Conservation (phyloP, 2,888 invertebrate genomes). For the Eupithecia exiguata region DNA sequence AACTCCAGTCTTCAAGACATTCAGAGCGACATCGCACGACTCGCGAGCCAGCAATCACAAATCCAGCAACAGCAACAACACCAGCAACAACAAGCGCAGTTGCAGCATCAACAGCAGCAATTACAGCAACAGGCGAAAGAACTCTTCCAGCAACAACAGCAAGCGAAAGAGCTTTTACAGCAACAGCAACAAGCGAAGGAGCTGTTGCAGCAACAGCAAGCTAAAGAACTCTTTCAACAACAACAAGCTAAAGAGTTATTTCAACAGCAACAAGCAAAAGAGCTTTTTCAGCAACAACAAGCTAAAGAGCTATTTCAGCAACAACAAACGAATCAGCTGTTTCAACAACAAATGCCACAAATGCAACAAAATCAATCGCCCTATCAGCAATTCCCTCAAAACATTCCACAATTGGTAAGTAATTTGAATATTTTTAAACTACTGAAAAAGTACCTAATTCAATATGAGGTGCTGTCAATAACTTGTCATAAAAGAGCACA, state of each 20-base stretch:
- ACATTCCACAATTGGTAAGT: conserved; percentile 83
- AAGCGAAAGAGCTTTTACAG: conserved; percentile 63
- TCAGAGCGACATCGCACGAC: conserved; percentile 95
- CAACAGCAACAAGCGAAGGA: conserved; percentile 68
- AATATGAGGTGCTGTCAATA: not conserved
- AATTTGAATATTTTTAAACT: not conserved
- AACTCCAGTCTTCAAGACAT: conserved; percentile 97
- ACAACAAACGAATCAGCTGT: conserved; percentile 58
- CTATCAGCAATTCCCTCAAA: conserved; percentile 73
- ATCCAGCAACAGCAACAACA: conserved; percentile 79
- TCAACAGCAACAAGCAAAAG: conserved; percentile 75
- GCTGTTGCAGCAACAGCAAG: conserved; percentile 49
- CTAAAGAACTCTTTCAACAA: conserved; percentile 42
- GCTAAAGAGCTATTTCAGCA: conserved; percentile 69
- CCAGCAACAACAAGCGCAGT: conserved; percentile 78
- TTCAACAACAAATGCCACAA: conserved; percentile 59
- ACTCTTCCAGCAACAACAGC: conserved; percentile 76
- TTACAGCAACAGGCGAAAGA: conserved; percentile 69
- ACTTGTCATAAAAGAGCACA: not conserved
- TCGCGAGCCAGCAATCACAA: conserved; percentile 88
- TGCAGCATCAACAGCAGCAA: conserved; percentile 73
- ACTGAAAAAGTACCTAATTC: not conserved
- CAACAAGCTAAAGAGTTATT: conserved; percentile 66
- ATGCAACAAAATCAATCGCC: conserved; percentile 73
- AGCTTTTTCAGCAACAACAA: conserved; percentile 74